These are phyloP conservation scores for Amblyjoppa proteus DNA, from an alignment of 2,888 invertebrate species.

Conservation along the genomic window DNA sequence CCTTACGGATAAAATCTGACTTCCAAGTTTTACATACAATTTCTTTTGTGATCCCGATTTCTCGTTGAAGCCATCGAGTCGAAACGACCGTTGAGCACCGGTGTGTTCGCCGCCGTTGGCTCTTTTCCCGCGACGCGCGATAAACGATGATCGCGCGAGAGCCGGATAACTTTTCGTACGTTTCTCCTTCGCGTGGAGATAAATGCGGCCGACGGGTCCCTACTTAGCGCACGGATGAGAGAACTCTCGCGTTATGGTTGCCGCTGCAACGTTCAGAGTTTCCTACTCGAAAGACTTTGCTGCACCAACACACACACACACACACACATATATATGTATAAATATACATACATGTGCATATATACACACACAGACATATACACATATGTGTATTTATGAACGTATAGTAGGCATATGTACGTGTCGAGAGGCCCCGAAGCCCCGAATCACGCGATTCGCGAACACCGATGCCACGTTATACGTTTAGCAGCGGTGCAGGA, in stretches of 20 bases:
- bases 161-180: conserved; percentile 42
- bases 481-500: conserved; percentile 15
- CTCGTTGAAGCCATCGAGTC: conserved; percentile 11
- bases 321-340: background rate
- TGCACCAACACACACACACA: conserved; percentile 15
- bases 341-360: background rate
- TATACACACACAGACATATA: background rate
- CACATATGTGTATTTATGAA: conserved; percentile 11
- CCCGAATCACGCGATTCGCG: conserved; percentile 70
- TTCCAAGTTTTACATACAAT: background rate
- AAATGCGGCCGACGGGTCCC: conserved; percentile 73
- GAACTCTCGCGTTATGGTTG: conserved; percentile 59
- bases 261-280: conserved; percentile 38
- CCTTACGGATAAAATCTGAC: no score
- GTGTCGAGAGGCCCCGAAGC: conserved; percentile 59
- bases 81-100: conserved; percentile 42
- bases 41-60: conserved; percentile 39
- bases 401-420: conserved; percentile 21
- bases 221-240: conserved; percentile 72
- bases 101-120: conserved; percentile 49
- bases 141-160: conserved; percentile 59
- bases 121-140: conserved; percentile 63
- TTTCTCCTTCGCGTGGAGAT: conserved; percentile 68
- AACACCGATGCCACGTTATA: conserved; percentile 50
- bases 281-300: conserved; percentile 45